Evolutionary conservation across 1,140 invertebrate genomes (phyloP).

Genomic region (Drosophila sproati): DNA sequence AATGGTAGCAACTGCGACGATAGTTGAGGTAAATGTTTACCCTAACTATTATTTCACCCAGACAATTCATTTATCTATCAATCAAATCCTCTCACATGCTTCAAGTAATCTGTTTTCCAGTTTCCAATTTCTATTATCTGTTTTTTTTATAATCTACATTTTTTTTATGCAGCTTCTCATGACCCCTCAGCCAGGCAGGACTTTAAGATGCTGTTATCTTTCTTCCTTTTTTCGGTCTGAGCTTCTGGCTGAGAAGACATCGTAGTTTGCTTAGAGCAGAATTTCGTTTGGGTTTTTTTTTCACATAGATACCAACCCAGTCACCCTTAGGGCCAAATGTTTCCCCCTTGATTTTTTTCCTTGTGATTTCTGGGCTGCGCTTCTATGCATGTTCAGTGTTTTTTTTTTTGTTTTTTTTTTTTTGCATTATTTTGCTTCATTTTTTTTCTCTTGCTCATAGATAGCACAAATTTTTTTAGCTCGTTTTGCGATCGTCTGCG

Average conservation of each 20-base stretch:
- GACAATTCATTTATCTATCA: background rate
- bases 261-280: slow-evolving; percentile 8
- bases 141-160: slow-evolving; percentile 27
- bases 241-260: slow-evolving; percentile 30
- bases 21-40: background rate
- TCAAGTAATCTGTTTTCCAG: slow-evolving; percentile 31
- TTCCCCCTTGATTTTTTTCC: slow-evolving; percentile 9
- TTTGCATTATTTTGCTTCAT: slow-evolving; percentile 25
- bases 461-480: slow-evolving; percentile 31
- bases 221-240: slow-evolving; percentile 8
- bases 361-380: background rate
- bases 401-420: slow-evolving; percentile 17
- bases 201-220: slow-evolving; percentile 30
- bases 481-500: slow-evolving; percentile 47
- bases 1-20: background rate
- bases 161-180: slow-evolving; percentile 36
- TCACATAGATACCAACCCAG: slow-evolving; percentile 27
- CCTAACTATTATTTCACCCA: background rate
- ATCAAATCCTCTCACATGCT: background rate
- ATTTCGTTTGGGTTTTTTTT: slow-evolving; percentile 44
- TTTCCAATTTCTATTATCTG: slow-evolving; percentile 35
- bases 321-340: slow-evolving; percentile 32
- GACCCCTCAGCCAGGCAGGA: slow-evolving; percentile 32
- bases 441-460: slow-evolving; percentile 41
- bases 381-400: slow-evolving; percentile 35